phyloP scores from a whole-genome alignment of 2,888 invertebrate genomes.

The Ellobium chinense region DNA sequence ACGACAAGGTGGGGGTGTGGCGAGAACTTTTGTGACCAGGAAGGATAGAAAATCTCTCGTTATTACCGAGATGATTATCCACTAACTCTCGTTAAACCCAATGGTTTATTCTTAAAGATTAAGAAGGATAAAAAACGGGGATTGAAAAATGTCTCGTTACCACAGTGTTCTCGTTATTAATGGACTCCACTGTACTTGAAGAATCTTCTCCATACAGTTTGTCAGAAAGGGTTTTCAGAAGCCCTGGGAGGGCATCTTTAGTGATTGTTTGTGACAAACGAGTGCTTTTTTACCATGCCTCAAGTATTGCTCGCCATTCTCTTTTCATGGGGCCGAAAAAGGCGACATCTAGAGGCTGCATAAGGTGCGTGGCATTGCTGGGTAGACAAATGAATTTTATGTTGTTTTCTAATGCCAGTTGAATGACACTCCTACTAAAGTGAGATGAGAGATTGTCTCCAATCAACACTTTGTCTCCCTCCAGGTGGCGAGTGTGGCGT shows the following conservation, averaged over 20 bases:
- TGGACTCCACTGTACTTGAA: too few relatives aligned
- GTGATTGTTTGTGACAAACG: not conserved
- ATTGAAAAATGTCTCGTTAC: too few relatives aligned
- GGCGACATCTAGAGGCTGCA: not conserved
- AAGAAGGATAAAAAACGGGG: too few relatives aligned
- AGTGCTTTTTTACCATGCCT: not conserved
- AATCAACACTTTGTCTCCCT: not conserved
- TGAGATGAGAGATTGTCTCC: conserved; percentile 6
- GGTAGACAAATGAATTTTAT: not conserved
- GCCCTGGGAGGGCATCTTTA: not conserved
- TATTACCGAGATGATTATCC: too few relatives aligned
- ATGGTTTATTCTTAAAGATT: too few relatives aligned
- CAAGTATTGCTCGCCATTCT: not conserved
- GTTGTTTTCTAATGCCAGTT: not conserved
- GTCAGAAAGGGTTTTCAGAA: not conserved
- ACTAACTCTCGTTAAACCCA: too few relatives aligned
- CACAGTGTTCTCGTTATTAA: too few relatives aligned
- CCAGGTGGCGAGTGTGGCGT: not conserved
- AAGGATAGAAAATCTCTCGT: too few relatives aligned
- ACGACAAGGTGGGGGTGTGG: too few relatives aligned
- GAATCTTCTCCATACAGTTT: not conserved
- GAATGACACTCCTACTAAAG: not conserved
- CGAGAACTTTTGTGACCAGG: too few relatives aligned
- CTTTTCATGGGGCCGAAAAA: not conserved
- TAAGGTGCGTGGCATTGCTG: not conserved